Base-by-base conservation (phyloP, 1,140 invertebrate species). In the Protaetia brevitarsis region DNA sequence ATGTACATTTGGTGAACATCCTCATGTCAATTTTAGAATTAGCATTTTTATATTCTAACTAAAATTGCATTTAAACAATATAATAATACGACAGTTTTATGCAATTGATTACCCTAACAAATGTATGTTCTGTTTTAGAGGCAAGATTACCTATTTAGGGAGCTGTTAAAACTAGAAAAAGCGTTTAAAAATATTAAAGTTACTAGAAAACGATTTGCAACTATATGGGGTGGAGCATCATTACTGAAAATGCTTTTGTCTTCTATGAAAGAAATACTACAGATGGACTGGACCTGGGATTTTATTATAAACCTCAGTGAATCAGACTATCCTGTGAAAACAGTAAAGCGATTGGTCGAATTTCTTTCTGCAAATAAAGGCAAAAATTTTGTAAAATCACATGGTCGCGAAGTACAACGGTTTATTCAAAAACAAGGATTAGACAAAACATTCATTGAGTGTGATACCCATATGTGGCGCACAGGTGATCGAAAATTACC, bases 281-380 rank as follows among this genome's bases (percentile, higher is more conserved):
- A 80, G 6, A 75, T 87, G 71, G 79, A 84, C 16, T 91, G 89
- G 83, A 76, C 90, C 41, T 99, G 97, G 97, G 94, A 99, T 78
- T 99, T 97, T 83, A 87, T 99, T 37, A 89, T 99, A 51, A 99
- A 99, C 84, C 84, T 99, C 16, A 98, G 96, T 76, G 97, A 99
- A 84, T 97, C 94, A 73, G 96, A 98, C 82, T 98, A 95, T 82
- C 96, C 96, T 0, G 88, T 99, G 3, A 98, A 98, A 77, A 89
- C 86, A 0, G 84, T 94, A 37, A 84, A 88, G 45, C 85, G 88
- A 67, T 81, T 99, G 31, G 88, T 90, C 19, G 85, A 87, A 16
- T 98, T 97, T 79, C 81, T 99, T 2, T 87, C 88, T n/a, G 85
- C 83, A 59, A 96, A 98, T 81, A 88, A 84, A 70, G 89, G 89